These are phyloP conservation scores for Hydrotaea cyrtoneurina DNA, from an alignment of 2,888 invertebrate genomes.

Conservation along the genomic window DNA sequence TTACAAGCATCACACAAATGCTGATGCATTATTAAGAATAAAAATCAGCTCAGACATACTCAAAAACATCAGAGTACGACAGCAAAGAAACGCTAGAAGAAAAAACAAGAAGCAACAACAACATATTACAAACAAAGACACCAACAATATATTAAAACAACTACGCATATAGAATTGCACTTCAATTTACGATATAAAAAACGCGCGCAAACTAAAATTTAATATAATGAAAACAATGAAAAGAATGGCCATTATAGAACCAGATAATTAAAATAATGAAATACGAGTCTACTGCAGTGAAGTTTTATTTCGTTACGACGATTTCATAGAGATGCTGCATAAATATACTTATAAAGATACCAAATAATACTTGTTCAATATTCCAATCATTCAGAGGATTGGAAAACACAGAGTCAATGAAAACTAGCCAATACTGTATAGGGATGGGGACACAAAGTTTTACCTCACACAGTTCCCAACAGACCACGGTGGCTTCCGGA, in stretches of 20 bases:
- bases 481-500: no score
- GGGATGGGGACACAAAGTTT: no score
- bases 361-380: neutral
- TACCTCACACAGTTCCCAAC: no score
- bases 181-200: neutral
- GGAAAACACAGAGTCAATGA: neutral
- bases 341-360: no score
- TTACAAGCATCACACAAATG: constrained; percentile 30
- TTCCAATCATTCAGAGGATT: neutral
- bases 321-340: no score
- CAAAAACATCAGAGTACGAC: neutral
- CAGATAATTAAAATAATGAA: neutral
- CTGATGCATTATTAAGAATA: constrained; percentile 20
- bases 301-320: no score
- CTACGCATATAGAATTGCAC: neutral
- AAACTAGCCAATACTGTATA: neutral
- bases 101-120: neutral
- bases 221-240: neutral
- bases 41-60: neutral
- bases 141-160: neutral
- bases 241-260: neutral
- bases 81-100: neutral
- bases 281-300: neutral
- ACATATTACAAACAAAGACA: neutral
- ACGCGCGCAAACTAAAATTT: neutral